Conservation (phyloP, 30 jellyfish, hydroid and myxozoan species). For the Calvadosia cruxmelitensis region DNA sequence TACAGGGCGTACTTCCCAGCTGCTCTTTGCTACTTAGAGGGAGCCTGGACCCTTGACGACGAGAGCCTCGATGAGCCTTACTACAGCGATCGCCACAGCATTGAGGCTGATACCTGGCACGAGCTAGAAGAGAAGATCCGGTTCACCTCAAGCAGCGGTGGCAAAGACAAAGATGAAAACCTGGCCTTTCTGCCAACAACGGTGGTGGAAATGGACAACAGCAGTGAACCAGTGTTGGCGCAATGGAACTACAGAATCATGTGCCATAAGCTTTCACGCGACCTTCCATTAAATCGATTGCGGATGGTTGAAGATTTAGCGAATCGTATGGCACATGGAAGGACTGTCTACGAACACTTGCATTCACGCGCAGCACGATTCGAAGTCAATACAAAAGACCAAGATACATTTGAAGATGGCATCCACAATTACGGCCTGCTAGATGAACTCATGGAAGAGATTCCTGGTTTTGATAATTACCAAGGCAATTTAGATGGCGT, state of each 20-base stretch:
- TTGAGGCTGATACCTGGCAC: slow-evolving; percentile 75
- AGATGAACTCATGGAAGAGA: slow-evolving; percentile 27
- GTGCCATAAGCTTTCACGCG: slow-evolving; percentile 60
- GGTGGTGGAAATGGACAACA: slow-evolving; percentile 50
- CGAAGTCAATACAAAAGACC: slow-evolving; percentile 15
- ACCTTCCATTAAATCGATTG: slow-evolving; percentile 52
- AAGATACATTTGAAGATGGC: slow-evolving; percentile 1
- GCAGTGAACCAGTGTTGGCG: slow-evolving; percentile 61
- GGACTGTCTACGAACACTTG: not conserved
- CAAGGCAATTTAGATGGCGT: not conserved
- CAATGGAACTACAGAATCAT: slow-evolving; percentile 86
- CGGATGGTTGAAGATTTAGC: slow-evolving; percentile 66
- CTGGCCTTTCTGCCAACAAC: slow-evolving; percentile 88
- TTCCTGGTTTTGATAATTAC: slow-evolving; percentile 14
- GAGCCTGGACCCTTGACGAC: slow-evolving; percentile 79
- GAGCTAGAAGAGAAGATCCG: slow-evolving; percentile 62
- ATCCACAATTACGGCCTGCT: not conserved
- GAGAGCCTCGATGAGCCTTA: slow-evolving; percentile 58
- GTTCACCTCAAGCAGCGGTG: slow-evolving; percentile 70
- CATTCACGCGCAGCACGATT: slow-evolving; percentile 16
- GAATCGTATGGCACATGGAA: not conserved
- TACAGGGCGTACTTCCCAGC: slow-evolving; percentile 71
- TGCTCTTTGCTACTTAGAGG: slow-evolving; percentile 77
- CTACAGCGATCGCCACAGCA: slow-evolving; percentile 80
- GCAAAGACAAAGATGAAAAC: slow-evolving; percentile 60